A percentile compares a stretch with the other conserved stretches of the same genome.
Conservation (phyloP, 2,797 vertebrate genomes). For the Nyctibius grandis region DNA sequence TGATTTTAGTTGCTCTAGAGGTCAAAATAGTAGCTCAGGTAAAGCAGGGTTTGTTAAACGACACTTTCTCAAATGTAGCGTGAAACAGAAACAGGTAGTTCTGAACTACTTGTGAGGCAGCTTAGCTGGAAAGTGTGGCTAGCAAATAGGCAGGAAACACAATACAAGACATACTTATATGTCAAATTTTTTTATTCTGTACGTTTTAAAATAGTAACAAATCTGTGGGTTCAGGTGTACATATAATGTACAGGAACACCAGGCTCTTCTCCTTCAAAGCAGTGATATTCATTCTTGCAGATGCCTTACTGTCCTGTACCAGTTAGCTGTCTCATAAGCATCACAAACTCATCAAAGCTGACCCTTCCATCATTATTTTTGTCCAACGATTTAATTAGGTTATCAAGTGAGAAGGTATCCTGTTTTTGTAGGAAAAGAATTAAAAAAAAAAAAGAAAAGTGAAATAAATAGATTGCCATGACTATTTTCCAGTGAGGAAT, state of each 20-base stretch:
- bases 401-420: constrained; percentile 57
- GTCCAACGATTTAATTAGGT: constrained; percentile 46
- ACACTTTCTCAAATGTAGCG: neutral
- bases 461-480: neutral
- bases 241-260: neutral
- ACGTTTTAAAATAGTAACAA: neutral
- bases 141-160: neutral
- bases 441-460: neutral
- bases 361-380: constrained; percentile 59
- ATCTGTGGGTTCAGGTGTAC: neutral
- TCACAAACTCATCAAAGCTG: constrained; percentile 59
- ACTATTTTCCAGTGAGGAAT: neutral
- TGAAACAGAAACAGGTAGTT: neutral
- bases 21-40: neutral
- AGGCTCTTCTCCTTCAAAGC: neutral
- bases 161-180: neutral
- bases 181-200: constrained; percentile 53
- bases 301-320: constrained; percentile 5
- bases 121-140: neutral
- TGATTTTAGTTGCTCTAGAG: neutral
- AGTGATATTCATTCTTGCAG: neutral
- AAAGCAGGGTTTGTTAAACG: neutral
- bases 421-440: constrained; percentile 13
- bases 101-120: neutral
- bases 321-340: constrained; percentile 33